These are phyloP conservation scores for Chiroxiphia lanceolata DNA, from an alignment of 2,797 vertebrate genomes.

Conservation along the genomic window DNA sequence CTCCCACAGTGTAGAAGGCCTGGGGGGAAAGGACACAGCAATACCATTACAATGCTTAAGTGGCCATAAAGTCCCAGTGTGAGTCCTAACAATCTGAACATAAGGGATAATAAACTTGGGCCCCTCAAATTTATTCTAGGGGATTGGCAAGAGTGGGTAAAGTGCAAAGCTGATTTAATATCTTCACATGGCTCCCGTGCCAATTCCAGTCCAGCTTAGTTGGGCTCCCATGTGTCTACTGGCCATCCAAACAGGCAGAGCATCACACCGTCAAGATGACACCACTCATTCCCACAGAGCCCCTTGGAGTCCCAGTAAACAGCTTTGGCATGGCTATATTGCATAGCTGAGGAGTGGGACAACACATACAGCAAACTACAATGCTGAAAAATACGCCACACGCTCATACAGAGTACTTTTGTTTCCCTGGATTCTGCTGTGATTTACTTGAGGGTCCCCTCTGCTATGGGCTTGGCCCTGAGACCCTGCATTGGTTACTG, in stretches of 20 bases:
- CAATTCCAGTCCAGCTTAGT: background rate
- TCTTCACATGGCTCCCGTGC: background rate
- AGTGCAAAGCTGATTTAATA: background rate
- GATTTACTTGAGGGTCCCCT: background rate
- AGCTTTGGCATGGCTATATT: background rate
- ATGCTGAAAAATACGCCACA: background rate
- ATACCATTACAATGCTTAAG: slow-evolving; percentile 47
- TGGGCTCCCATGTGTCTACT: background rate
- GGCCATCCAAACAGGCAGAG: background rate
- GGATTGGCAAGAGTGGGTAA: background rate
- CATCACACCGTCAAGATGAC: background rate
- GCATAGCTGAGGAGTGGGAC: background rate
- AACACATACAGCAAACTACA: background rate
- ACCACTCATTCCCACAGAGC: background rate
- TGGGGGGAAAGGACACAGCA: slow-evolving; percentile 5
- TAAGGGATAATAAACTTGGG: slow-evolving; percentile 49
- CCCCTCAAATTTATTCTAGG: slow-evolving; percentile 25
- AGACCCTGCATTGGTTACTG: background rate
- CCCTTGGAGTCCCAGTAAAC: background rate
- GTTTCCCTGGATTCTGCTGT: background rate
- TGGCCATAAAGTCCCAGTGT: slow-evolving; percentile 55
- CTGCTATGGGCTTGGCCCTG: background rate
- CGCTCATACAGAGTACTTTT: background rate
- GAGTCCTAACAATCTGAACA: slow-evolving; percentile 42
- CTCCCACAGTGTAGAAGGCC: slow-evolving; percentile 34